Percentiles rank a stretch among this genome's conserved stretches.
These are phyloP conservation scores for Brachyhypopomus gauderio DNA, from an alignment of 2,113 vertebrate genomes.

Conservation along the genomic window DNA sequence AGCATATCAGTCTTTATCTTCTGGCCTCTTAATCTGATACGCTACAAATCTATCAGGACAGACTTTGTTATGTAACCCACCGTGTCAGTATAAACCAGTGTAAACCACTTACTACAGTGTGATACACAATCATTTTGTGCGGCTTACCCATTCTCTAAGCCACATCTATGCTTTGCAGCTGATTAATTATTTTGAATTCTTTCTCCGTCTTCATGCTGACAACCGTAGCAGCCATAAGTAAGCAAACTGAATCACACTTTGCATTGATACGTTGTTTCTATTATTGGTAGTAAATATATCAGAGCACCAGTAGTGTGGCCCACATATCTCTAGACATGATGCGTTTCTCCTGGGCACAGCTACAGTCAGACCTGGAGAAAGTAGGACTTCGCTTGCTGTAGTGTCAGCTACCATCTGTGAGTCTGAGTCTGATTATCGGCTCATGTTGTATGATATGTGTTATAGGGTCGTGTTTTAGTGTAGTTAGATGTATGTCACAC, in stretches of 20 bases:
- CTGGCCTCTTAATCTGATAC: no score
- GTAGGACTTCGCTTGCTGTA: background rate
- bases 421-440: background rate
- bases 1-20: background rate
- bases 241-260: slow-evolving; percentile 45
- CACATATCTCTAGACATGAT: background rate
- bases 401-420: background rate
- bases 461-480: no score
- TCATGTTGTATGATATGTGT: background rate
- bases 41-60: no score
- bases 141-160: background rate
- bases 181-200: background rate
- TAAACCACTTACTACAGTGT: no score
- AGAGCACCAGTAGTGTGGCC: background rate
- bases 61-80: no score
- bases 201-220: slow-evolving; percentile 2
- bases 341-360: background rate
- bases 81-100: no score
- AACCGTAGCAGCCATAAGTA: slow-evolving; percentile 69
- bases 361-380: background rate
- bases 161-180: background rate
- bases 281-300: background rate
- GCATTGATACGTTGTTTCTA: no score
- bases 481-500: background rate
- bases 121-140: background rate